Percentiles rank a stretch among this genome's conserved stretches.
These are phyloP conservation scores for Bolborhynchus lineola DNA, from an alignment of 2,113 vertebrate genomes.

Conservation along the genomic window DNA sequence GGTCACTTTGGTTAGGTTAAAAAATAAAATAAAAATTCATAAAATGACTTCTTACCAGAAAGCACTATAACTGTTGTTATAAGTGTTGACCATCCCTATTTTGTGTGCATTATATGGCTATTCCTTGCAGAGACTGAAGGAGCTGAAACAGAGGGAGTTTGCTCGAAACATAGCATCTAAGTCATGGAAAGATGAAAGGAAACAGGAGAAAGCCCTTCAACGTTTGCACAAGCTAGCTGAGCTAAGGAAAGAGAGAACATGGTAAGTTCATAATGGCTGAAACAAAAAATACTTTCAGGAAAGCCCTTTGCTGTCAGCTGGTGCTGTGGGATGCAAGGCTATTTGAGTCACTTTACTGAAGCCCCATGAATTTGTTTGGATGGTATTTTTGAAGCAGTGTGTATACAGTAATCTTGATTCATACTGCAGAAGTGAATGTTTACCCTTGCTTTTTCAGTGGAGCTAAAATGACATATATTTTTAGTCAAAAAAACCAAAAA, in stretches of 20 bases:
- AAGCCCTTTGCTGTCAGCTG: neutral
- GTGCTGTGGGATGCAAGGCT: neutral
- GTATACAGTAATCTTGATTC: slow-evolving; percentile 13
- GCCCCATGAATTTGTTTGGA: neutral
- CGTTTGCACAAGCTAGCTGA: slow-evolving; percentile 83
- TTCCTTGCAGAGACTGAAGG: slow-evolving; percentile 87
- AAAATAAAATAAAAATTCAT: neutral
- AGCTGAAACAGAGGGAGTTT: slow-evolving; percentile 93
- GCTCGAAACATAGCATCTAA: slow-evolving; percentile 88
- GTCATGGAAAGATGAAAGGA: slow-evolving; percentile 85
- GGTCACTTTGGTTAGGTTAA: neutral
- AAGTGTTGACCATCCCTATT: neutral
- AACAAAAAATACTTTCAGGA: neutral
- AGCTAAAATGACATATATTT: slow-evolving; percentile 45
- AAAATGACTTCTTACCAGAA: neutral
- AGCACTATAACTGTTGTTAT: neutral
- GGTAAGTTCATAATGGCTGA: slow-evolving; percentile 70
- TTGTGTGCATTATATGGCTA: neutral
- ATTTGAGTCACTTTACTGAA: neutral
- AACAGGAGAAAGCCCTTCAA: slow-evolving; percentile 84
- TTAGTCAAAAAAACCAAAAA: neutral
- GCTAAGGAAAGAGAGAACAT: slow-evolving; percentile 76
- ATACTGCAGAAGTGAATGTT: slow-evolving; percentile 46
- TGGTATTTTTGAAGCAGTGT: neutral
- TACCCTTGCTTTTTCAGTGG: slow-evolving; percentile 47